A percentile compares a stretch with the other conserved stretches of the same genome.
phyloP scores from a whole-genome alignment of 1,140 invertebrate genomes.

The Drosophila pallidifrons region DNA sequence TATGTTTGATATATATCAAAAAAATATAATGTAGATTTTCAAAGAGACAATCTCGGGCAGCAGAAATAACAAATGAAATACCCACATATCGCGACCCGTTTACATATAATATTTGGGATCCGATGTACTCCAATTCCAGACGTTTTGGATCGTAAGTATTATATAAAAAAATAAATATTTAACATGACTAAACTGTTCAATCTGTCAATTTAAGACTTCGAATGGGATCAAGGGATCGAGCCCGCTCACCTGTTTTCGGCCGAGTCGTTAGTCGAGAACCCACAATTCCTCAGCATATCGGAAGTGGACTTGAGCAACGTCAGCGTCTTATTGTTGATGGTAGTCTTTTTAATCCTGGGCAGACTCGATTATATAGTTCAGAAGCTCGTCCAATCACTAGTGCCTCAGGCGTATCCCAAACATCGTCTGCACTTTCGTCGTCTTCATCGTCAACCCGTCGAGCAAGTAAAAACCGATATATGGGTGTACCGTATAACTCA shows the following conservation, averaged over 20 bases:
- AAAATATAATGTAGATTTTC: slow-evolving; percentile 87
- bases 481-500: slow-evolving; percentile 59
- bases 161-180: too few relatives aligned
- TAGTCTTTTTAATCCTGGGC: slow-evolving; percentile 27
- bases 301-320: slow-evolving; percentile 45
- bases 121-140: slow-evolving; percentile 87
- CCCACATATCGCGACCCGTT: slow-evolving; percentile 92
- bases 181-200: too few relatives aligned
- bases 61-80: slow-evolving; percentile 93
- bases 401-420: neutral
- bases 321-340: slow-evolving; percentile 43
- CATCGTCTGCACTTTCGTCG: neutral
- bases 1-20: neutral
- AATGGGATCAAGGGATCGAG: slow-evolving; percentile 59
- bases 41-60: slow-evolving; percentile 93
- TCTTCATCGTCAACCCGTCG: slow-evolving; percentile 43
- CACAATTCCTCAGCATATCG: slow-evolving; percentile 45
- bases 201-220: slow-evolving; percentile 41
- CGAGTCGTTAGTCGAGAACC: slow-evolving; percentile 88
- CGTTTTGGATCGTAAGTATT: slow-evolving; percentile 85
- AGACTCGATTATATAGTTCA: slow-evolving; percentile 55
- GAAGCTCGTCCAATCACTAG: slow-evolving; percentile 51
- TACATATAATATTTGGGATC: slow-evolving; percentile 92
- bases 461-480: slow-evolving; percentile 66
- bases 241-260: slow-evolving; percentile 87